Percentiles rank a stretch among this genome's conserved stretches.
Evolutionary conservation across 2,797 vertebrate species (phyloP).

Genomic region (Lophius americanus): DNA sequence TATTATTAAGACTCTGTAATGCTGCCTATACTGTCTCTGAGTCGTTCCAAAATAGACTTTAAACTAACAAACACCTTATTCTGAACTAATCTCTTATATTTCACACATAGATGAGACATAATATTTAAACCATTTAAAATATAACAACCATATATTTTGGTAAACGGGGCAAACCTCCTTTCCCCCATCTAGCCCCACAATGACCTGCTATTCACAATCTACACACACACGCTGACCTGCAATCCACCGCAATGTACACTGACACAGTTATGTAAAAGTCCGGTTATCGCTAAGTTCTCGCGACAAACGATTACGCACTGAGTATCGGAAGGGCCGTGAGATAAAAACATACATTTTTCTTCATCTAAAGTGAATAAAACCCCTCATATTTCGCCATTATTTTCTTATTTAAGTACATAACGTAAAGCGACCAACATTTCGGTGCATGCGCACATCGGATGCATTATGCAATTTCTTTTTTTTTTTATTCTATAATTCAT

Average conservation of each 20-base stretch:
- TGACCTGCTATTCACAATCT: conserved; percentile 75
- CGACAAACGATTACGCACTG: fast-evolving
- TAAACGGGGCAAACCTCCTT: conserved; percentile 32
- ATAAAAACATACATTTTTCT: fast-evolving
- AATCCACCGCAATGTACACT: conserved; percentile 78
- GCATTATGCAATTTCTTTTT: conserved; percentile 72
- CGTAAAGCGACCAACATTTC: conserved; percentile 40
- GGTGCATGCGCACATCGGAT: conserved; percentile 71
- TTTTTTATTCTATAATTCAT: conserved; percentile 20
- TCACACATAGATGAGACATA: no score
- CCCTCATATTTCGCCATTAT: not conserved
- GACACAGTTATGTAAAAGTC: conserved; percentile 84
- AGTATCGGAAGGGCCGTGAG: fast-evolving
- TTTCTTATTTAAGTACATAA: conserved; percentile 42
- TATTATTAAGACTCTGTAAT: not conserved
- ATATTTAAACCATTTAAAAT: no score
- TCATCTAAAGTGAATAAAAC: fast-evolving
- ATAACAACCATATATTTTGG: not conserved
- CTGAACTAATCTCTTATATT: not conserved
- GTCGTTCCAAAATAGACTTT: not conserved
- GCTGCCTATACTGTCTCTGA: not conserved
- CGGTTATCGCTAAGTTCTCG: not conserved
- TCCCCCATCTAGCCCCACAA: conserved; percentile 49
- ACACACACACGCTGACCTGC: conserved; percentile 81
- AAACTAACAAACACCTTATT: not conserved